Conservation (phyloP, 2,113 vertebrate species). For the Crypturellus undulatus region DNA sequence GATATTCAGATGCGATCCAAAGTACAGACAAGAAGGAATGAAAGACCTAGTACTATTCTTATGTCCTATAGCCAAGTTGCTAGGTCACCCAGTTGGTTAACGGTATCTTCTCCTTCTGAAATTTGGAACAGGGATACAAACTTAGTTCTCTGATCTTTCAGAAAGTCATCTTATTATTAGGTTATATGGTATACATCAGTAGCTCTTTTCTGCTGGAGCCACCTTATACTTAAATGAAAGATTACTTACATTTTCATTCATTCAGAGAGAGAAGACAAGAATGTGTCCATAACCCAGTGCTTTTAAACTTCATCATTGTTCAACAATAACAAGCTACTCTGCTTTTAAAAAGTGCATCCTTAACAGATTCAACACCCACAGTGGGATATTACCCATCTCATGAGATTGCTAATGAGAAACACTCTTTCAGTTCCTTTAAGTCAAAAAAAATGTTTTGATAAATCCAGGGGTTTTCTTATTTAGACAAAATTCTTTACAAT, state of each 20-base stretch:
- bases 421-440: not conserved
- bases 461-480: not conserved
- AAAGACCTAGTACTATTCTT: not conserved
- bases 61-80: not conserved
- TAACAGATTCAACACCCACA: fast-evolving
- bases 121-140: not conserved
- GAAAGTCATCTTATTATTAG: not conserved
- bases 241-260: not conserved
- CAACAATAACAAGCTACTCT: not conserved
- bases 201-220: fast-evolving
- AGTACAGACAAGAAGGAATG: not conserved
- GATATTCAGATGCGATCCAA: not conserved
- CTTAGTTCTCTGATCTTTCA: not conserved
- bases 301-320: not conserved
- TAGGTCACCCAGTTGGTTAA: not conserved
- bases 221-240: not conserved
- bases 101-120: not conserved
- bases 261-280: not conserved
- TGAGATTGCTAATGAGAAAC: not conserved
- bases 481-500: not conserved
- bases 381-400: not conserved
- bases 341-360: not conserved
- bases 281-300: not conserved
- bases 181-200: not conserved
- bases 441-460: not conserved